Evolutionary conservation across 2,113 vertebrate genomes (phyloP).

Genomic region (Sarotherodon lohbergeri): DNA sequence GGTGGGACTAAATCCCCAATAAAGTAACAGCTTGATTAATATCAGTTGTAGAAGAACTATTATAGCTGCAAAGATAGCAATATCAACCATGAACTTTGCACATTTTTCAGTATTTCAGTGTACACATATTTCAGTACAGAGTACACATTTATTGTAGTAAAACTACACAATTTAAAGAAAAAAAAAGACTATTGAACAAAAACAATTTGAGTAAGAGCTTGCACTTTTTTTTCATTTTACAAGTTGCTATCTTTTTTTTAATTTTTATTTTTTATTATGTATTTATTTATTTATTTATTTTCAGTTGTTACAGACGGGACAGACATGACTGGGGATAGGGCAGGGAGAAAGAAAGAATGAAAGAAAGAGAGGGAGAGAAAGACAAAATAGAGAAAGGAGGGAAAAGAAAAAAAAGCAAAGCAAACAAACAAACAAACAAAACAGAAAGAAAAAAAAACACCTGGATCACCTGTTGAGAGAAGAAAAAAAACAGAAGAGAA

Average conservation of each 20-base stretch:
- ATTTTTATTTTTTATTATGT: no score
- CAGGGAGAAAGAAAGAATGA: neutral
- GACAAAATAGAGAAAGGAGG: neutral
- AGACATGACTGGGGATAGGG: neutral
- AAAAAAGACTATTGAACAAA: neutral
- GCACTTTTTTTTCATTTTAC: neutral
- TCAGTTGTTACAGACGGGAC: neutral
- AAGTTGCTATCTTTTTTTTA: neutral
- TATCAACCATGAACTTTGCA: neutral
- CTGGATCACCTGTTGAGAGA: no score
- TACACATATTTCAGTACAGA: neutral
- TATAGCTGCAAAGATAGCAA: neutral
- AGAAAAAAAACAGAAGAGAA: no score
- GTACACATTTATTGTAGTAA: neutral
- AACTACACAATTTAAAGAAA: neutral
- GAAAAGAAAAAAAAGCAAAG: neutral
- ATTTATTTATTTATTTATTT: neutral
- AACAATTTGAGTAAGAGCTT: neutral
- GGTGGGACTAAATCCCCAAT: neutral
- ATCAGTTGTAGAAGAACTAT: neutral
- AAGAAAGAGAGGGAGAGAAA: neutral
- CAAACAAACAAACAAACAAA: neutral
- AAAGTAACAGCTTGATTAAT: neutral
- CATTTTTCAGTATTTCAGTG: neutral
- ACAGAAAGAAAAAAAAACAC: no score